A percentile compares a stretch with the other conserved stretches of the same genome.
These are phyloP conservation scores for Sander lucioperca DNA, from an alignment of 2,113 vertebrate species.

Conservation along the genomic window DNA sequence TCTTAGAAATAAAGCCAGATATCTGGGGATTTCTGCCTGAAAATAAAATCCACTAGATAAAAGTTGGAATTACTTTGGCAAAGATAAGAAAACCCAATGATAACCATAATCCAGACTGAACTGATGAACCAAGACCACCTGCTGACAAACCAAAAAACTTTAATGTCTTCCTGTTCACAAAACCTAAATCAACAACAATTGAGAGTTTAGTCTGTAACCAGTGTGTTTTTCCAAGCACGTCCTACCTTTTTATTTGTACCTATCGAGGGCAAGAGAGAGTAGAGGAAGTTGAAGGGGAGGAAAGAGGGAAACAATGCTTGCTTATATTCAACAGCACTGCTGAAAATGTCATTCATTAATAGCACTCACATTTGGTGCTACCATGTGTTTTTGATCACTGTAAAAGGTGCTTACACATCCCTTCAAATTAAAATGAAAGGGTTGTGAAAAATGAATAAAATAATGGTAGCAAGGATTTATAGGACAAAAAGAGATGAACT, in stretches of 20 bases:
- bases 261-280: constrained; percentile 6
- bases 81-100: neutral
- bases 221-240: neutral
- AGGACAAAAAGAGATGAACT: neutral
- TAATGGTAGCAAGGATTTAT: neutral
- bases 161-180: neutral
- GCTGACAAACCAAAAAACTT: neutral
- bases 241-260: neutral
- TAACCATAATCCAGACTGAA: neutral
- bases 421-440: neutral
- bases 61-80: neutral
- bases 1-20: neutral
- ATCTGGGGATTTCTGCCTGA: neutral
- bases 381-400: neutral
- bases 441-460: neutral
- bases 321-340: constrained; percentile 15
- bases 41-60: neutral
- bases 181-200: neutral
- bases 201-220: neutral
- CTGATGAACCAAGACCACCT: neutral
- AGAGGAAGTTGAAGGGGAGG: neutral
- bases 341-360: constrained; percentile 37
- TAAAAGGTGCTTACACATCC: neutral
- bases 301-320: neutral
- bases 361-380: neutral